These are phyloP conservation scores for Terrapene triunguis DNA, from an alignment of 2,113 vertebrate species.

Conservation along the genomic window DNA sequence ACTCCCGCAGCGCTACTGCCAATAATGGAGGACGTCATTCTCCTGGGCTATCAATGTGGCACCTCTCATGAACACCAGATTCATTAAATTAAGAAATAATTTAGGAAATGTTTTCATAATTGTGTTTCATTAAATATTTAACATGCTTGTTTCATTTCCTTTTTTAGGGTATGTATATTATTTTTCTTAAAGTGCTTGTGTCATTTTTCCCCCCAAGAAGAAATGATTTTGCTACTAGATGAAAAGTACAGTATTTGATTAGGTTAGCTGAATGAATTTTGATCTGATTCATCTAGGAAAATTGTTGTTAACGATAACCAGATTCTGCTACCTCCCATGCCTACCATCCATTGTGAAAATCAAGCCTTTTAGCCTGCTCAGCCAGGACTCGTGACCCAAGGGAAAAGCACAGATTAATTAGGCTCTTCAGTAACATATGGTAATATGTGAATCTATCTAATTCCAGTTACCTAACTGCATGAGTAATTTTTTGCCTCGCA, in stretches of 20 bases:
- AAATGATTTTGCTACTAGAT: slow-evolving; percentile 4
- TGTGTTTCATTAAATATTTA: slow-evolving; percentile 34
- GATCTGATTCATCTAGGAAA: slow-evolving; percentile 68
- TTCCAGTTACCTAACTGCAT: slow-evolving; percentile 42
- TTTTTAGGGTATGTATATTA: slow-evolving; percentile 55
- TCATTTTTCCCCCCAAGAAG: background rate
- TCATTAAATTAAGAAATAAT: background rate
- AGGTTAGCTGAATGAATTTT: slow-evolving; percentile 50
- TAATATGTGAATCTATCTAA: slow-evolving; percentile 21
- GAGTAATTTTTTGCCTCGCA: background rate
- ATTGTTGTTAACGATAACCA: slow-evolving; percentile 45
- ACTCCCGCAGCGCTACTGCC: background rate
- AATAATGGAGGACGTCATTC: background rate
- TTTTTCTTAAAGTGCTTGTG: slow-evolving; percentile 14
- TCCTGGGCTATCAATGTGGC: background rate
- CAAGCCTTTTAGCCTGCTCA: slow-evolving; percentile 15
- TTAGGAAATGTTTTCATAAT: background rate
- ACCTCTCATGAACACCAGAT: background rate
- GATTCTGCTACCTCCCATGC: slow-evolving; percentile 29
- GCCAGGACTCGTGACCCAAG: slow-evolving; percentile 38
- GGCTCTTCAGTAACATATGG: slow-evolving; percentile 17
- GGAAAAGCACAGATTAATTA: slow-evolving; percentile 45
- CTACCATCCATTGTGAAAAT: slow-evolving; percentile 38
- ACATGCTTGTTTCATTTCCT: slow-evolving; percentile 26
- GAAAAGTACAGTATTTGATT: slow-evolving; percentile 41